phyloP scores from a whole-genome alignment of 2,797 vertebrate species.

The Botia kubotai region DNA sequence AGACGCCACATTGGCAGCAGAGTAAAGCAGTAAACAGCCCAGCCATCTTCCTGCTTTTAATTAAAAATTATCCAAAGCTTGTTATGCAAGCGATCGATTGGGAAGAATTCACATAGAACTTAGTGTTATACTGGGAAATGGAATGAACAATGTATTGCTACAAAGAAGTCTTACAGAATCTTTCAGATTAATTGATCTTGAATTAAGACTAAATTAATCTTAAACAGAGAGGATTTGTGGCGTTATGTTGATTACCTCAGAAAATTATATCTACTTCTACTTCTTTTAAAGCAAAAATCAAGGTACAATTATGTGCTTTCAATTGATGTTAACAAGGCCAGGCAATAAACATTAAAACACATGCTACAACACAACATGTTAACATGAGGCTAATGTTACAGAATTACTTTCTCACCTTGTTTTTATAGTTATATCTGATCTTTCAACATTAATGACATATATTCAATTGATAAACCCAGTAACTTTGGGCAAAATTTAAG shows the following conservation, averaged over 20 bases:
- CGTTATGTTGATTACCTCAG: background rate
- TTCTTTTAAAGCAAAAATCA: too few species aligned
- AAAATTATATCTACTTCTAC: background rate
- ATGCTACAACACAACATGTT: too few species aligned
- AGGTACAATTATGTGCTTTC: too few species aligned
- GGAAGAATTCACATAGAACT: conserved; percentile 40
- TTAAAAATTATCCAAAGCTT: conserved; percentile 83
- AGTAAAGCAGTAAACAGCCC: conserved; percentile 78
- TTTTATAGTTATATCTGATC: too few species aligned
- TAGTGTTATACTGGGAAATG: background rate
- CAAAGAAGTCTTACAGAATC: background rate
- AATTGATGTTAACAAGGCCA: too few species aligned
- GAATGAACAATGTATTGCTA: background rate
- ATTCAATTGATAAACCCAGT: too few species aligned
- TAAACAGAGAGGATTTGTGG: background rate
- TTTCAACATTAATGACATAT: too few species aligned
- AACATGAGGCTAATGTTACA: too few species aligned
- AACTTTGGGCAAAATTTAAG: too few species aligned
- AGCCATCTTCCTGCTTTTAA: conserved; percentile 77
- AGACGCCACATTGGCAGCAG: conserved; percentile 81
- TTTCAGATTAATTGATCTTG: background rate
- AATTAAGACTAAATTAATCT: background rate
- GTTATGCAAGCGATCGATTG: conserved; percentile 72
- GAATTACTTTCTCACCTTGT: too few species aligned
- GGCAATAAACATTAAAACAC: too few species aligned